phyloP scores from a whole-genome alignment of 2,888 invertebrate genomes.

The Atrina japonica region DNA sequence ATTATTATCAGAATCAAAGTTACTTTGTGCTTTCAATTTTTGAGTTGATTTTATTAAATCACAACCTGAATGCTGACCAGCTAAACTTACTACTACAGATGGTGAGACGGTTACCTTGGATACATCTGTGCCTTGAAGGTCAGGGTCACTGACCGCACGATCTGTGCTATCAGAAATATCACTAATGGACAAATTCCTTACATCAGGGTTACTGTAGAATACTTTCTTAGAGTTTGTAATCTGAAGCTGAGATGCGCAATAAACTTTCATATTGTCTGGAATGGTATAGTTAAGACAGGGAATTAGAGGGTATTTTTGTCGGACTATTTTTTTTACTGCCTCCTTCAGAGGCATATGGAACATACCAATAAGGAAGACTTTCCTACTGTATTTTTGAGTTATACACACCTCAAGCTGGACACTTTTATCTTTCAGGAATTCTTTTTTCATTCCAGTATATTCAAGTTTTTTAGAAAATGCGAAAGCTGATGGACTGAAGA shows the following conservation, averaged over 20 bases:
- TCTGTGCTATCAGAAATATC: constrained; percentile 47
- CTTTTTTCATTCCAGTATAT: constrained; percentile 67
- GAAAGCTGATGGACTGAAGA: constrained; percentile 64
- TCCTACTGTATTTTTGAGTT: constrained; percentile 70
- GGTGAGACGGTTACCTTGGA: constrained; percentile 11
- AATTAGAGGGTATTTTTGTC: constrained; percentile 70
- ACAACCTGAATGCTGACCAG: too few relatives aligned
- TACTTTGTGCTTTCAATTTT: too few relatives aligned
- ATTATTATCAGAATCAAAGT: not conserved
- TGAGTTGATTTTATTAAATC: too few relatives aligned
- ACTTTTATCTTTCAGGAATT: constrained; percentile 63
- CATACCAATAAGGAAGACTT: constrained; percentile 72
- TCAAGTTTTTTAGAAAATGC: constrained; percentile 68
- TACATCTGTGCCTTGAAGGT: constrained; percentile 47
- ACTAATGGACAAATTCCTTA: constrained; percentile 52
- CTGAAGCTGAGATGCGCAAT: constrained; percentile 66
- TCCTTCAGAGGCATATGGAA: constrained; percentile 66
- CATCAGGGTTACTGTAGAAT: constrained; percentile 64
- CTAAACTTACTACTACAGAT: not conserved
- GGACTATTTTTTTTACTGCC: constrained; percentile 72
- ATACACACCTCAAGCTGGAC: constrained; percentile 74
- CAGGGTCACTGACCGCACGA: constrained; percentile 63
- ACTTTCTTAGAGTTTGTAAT: constrained; percentile 53
- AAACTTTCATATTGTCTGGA: constrained; percentile 74
- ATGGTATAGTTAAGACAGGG: constrained; percentile 74